Base-by-base conservation (phyloP, 1,140 invertebrate genomes). In the Drosophila aff. region DNA sequence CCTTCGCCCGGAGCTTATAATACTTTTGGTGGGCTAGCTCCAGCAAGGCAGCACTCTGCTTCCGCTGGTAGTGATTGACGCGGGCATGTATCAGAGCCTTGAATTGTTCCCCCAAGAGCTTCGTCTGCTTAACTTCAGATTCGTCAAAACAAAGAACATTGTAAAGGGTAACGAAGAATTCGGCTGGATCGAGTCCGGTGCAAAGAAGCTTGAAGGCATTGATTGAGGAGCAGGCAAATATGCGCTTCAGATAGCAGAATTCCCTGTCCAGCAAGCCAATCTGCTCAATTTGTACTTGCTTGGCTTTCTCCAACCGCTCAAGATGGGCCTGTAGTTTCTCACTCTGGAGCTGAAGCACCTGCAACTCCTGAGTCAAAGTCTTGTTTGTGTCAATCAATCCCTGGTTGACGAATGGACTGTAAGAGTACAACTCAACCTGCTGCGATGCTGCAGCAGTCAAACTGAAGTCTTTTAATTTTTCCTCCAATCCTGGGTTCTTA, bases 141-240 rank as follows among this genome's bases (percentile, higher is more conserved):
- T 64, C 38, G 5, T 69, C 47, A 6, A 61, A 53, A 40, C 71
- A 76, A 0, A 89, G 18, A 1, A 69, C 44, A 23, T 53, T 59
- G 44, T 72, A 79, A 0, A 90, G 21, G 1, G 60, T 59, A 5
- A 15, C 18, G 40, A 89, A 89, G 11, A 76, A 90, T 13, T 40
- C 18, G 0, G 31, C 23, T 2, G 41, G 16, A 11, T 33, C 11
- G 3, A 50, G 23, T 13, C 38, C 41, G 1, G 23, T 44, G n/a
- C n/a, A 43, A 1, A 87, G 55, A 4, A 62, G 21, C n/a, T 89
- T 62, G 0, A 76, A 41, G 1, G 79, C 53, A 4, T 55, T 71
- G 3, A 73, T 33, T 0, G 71, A 40, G 4, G 75, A 64, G 38
- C 55, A 64, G 21, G 36, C 50, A 10, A 90, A 76, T 3, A 76